Base-by-base conservation (phyloP, 2,888 invertebrate genomes). In the Caradrina clavipalpis region DNA sequence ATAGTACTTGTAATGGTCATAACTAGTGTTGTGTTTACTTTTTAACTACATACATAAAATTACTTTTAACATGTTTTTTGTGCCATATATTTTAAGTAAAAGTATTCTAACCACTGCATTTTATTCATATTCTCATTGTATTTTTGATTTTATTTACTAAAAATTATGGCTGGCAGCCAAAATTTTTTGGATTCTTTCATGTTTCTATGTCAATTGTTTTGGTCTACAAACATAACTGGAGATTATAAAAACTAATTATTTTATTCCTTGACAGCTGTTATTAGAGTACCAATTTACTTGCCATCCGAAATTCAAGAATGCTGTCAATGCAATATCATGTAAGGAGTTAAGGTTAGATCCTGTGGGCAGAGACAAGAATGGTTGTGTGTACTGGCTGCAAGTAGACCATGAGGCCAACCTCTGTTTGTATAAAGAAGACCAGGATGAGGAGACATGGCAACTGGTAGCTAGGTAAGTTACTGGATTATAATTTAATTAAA, bases 371-470 rank as follows among this genome's bases (percentile, higher is more conserved):
- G 99, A 99, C 95, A 98, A 98, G 78, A 96, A 97, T 87, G 99
- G 99, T 0, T 97, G 98, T 90, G 97, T 98, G 8, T 99, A 99
- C 93, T 99, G 99, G 99, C 97, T 98, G 86, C 98, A 99, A 87
- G 97, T 98, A 68, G 99, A 99, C 92, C 97, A 98, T 77, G 98
- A 98, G 72, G 98, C 98, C 86, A 99, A 99, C 93, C 96, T 99
- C 76, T 97, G 99, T 78, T 97, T 99, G 57, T 99, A 99, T 93
- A 97, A 98, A 88, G 99, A 99, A 93, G 99, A 99, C 89, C 97
- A 98, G 81, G 99, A 99, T 93, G 99, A 99, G 90, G 99, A 99
- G 91, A 98, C 98, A 17, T 99, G 99, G 99, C 97, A 98, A 89
- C 96, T 99, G 56, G 98, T 99, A 76, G 99, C 99, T 76, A 98